phyloP scores from a whole-genome alignment of 2,888 invertebrate genomes.

The Melieria omissa region DNA sequence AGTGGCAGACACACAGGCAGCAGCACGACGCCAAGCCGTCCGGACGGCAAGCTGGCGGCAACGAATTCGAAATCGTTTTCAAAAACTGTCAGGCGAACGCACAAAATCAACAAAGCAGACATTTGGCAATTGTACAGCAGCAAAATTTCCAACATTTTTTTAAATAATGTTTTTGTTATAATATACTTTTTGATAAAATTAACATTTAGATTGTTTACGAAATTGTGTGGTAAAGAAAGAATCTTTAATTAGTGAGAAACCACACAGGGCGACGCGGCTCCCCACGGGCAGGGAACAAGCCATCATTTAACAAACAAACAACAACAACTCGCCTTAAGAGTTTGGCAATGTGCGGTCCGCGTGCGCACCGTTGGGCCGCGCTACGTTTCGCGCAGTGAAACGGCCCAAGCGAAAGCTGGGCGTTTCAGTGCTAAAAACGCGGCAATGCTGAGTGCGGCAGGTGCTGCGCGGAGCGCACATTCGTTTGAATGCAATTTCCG shows the following conservation, averaged over 20 bases:
- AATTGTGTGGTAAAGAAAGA: constrained; percentile 27
- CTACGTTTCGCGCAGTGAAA: constrained; percentile 55
- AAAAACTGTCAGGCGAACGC: not conserved
- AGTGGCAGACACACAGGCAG: not conserved
- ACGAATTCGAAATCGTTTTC: too few relatives aligned
- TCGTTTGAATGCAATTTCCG: constrained; percentile 26
- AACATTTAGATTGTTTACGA: constrained; percentile 47
- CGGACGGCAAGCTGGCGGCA: too few relatives aligned
- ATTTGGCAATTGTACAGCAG: not conserved
- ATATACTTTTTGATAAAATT: constrained; percentile 35
- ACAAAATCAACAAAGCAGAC: not conserved
- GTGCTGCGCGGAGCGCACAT: constrained; percentile 45
- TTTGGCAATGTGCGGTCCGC: constrained; percentile 45
- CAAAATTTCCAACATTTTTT: constrained; percentile 54
- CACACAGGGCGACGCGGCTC: not conserved
- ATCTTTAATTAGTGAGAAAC: constrained; percentile 29
- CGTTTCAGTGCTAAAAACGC: constrained; percentile 54
- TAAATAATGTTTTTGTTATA: constrained; percentile 33
- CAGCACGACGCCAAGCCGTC: not conserved
- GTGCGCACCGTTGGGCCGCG: constrained; percentile 27
- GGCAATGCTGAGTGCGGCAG: constrained; percentile 57
- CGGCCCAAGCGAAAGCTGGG: constrained; percentile 23
- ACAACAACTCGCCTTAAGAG: constrained; percentile 7
- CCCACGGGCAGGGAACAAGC: too few relatives aligned
- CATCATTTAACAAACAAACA: not conserved